A percentile compares a stretch with the other conserved stretches of the same genome.
These are phyloP conservation scores for Gephyroberyx darwinii DNA, from an alignment of 2,797 vertebrate genomes.

Conservation along the genomic window DNA sequence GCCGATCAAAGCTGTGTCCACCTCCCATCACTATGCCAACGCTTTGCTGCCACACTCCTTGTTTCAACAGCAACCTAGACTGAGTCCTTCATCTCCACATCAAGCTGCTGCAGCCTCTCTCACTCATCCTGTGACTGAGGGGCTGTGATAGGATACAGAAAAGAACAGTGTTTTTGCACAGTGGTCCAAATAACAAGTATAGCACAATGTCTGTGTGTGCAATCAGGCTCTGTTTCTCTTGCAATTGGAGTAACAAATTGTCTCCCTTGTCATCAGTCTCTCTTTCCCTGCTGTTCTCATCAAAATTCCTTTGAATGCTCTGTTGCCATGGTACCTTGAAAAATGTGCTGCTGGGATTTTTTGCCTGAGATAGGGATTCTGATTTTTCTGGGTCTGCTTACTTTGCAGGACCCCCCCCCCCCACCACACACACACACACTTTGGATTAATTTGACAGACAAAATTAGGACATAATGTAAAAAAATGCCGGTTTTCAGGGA, in stretches of 20 bases:
- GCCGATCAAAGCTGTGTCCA: conserved; percentile 54
- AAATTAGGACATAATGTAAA: conserved; percentile 57
- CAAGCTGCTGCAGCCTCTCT: conserved; percentile 32
- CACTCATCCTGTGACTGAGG: conserved; percentile 47
- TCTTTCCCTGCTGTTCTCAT: conserved; percentile 80
- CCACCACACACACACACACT: conserved; percentile 33
- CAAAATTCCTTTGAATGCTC: conserved; percentile 82
- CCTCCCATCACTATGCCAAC: conserved; percentile 53
- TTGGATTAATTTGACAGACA: conserved; percentile 55
- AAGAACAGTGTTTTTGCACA: conserved; percentile 35
- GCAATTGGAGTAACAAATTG: conserved; percentile 79
- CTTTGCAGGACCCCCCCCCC: conserved; percentile 46
- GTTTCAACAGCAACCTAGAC: conserved; percentile 24
- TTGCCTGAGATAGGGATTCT: conserved; percentile 62
- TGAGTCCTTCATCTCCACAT: conserved; percentile 55
- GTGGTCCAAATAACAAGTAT: conserved; percentile 47
- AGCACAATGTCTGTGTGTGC: conserved; percentile 48
- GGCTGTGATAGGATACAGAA: conserved; percentile 35
- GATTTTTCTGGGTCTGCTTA: conserved; percentile 57
- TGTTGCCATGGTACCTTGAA: conserved; percentile 85
- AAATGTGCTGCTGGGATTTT: conserved; percentile 72
- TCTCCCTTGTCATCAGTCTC: conserved; percentile 79
- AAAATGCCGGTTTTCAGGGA: conserved; percentile 28
- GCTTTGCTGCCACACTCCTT: conserved; percentile 33
- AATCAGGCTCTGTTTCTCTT: conserved; percentile 76